A percentile compares a stretch with the other conserved stretches of the same genome.
phyloP scores from a whole-genome alignment of 2,888 invertebrate species.

The Agrenia bidenticulata region DNA sequence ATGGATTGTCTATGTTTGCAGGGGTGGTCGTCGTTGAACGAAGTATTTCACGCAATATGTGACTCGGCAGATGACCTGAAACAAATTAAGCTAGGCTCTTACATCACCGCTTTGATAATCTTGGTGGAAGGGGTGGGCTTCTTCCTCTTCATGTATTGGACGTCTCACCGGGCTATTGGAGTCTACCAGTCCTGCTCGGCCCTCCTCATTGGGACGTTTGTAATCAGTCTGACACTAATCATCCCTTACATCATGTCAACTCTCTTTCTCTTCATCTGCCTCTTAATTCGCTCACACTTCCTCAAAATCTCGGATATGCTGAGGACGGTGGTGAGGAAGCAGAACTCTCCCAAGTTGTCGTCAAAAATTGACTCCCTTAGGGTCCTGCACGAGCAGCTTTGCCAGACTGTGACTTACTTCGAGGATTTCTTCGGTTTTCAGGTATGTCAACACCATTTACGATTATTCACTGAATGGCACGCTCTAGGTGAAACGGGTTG shows the following conservation, averaged over 20 bases:
- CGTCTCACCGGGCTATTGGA: conserved; percentile 23
- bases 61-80: conserved; percentile 41
- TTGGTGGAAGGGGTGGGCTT: conserved; percentile 28
- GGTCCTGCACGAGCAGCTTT: conserved; percentile 47
- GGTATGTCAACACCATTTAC: conserved; percentile 15
- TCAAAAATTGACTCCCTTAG: conserved; percentile 45
- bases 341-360: conserved; percentile 30
- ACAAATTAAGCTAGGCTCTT: conserved; percentile 40
- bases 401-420: conserved; percentile 42
- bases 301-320: conserved; percentile 47
- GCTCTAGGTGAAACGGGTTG: too few relatives aligned
- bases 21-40: conserved; percentile 44
- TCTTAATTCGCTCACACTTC: conserved; percentile 46
- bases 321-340: conserved; percentile 31
- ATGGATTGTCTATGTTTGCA: too few relatives aligned
- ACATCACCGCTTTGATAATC: conserved; percentile 30
- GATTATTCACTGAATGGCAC: too few relatives aligned
- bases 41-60: conserved; percentile 44
- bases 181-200: conserved; percentile 30
- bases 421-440: conserved; percentile 49
- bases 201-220: conserved; percentile 30
- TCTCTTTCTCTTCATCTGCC: conserved; percentile 45
- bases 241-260: conserved; percentile 43
- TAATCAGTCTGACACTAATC: conserved; percentile 34
- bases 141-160: conserved; percentile 26